These are phyloP conservation scores for Eclectus roratus DNA, from an alignment of 2,113 vertebrate genomes.

Conservation along the genomic window DNA sequence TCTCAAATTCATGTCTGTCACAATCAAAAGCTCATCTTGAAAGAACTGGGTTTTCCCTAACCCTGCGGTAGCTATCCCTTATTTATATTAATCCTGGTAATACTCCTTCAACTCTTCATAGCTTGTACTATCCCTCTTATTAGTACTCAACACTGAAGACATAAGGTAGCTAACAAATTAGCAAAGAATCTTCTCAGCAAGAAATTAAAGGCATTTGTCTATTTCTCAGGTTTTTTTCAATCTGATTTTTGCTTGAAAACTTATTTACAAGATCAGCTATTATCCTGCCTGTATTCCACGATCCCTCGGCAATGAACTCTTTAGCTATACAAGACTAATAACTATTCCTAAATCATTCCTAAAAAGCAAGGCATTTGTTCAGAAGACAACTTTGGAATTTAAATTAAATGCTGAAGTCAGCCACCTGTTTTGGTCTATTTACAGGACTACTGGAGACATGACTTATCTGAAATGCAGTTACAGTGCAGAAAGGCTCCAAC, in stretches of 20 bases:
- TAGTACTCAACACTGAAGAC: background rate
- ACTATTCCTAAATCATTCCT: constrained; percentile 38
- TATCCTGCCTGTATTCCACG: background rate
- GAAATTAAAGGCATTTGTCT: background rate
- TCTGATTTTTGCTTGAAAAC: background rate
- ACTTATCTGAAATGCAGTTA: constrained; percentile 22
- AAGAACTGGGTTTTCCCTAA: background rate
- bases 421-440: constrained; percentile 51
- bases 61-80: background rate
- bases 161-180: constrained; percentile 11
- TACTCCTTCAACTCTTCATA: background rate
- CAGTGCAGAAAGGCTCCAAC: background rate
- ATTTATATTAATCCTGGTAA: constrained; percentile 10
- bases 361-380: constrained; percentile 43
- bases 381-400: constrained; percentile 46
- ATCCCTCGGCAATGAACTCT: background rate
- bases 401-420: constrained; percentile 42
- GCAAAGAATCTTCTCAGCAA: background rate
- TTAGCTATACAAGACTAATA: constrained; percentile 21
- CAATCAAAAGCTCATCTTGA: background rate
- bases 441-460: constrained; percentile 33
- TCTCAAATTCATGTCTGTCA: background rate
- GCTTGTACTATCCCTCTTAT: background rate
- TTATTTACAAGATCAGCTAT: background rate
- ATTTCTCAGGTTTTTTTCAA: background rate